Conservation (phyloP, 2,888 invertebrate genomes). For the Tenthredo amoena region DNA sequence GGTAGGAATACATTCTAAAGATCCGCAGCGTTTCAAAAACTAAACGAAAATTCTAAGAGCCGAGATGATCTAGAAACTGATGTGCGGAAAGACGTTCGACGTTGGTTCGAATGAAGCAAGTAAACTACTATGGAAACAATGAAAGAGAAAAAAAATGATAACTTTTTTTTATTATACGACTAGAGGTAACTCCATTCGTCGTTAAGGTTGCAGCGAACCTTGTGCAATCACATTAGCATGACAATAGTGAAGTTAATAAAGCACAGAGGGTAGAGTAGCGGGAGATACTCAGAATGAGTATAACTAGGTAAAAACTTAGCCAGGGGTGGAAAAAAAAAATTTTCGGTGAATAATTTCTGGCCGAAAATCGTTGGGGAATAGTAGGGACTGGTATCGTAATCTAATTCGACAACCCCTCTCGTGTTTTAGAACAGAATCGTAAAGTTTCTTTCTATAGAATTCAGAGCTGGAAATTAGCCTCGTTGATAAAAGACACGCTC, state of each 20-base stretch:
- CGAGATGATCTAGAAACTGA: neutral
- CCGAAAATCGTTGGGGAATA: too few species aligned
- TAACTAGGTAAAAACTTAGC: neutral
- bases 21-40: neutral
- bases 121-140: neutral
- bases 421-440: neutral
- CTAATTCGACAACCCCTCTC: neutral
- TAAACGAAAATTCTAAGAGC: neutral
- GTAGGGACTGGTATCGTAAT: too few species aligned
- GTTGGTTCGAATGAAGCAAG: neutral
- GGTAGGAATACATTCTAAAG: neutral
- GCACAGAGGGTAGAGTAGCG: neutral
- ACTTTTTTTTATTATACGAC: neutral
- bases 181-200: neutral
- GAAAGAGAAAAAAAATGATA: neutral
- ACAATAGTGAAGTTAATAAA: conserved; percentile 41
- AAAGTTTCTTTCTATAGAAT: neutral
- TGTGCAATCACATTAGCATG: conserved; percentile 48
- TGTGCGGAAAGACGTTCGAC: neutral
- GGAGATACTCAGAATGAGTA: neutral
- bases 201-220: neutral
- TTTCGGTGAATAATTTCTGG: too few species aligned
- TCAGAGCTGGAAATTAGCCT: conserved; percentile 5
- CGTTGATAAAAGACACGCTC: conserved; percentile 42
- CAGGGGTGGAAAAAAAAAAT: too few species aligned